Percentiles rank a stretch among this genome's conserved stretches.
These are phyloP conservation scores for Cottoperca gobio DNA, from an alignment of 2,797 vertebrate genomes.

Conservation along the genomic window DNA sequence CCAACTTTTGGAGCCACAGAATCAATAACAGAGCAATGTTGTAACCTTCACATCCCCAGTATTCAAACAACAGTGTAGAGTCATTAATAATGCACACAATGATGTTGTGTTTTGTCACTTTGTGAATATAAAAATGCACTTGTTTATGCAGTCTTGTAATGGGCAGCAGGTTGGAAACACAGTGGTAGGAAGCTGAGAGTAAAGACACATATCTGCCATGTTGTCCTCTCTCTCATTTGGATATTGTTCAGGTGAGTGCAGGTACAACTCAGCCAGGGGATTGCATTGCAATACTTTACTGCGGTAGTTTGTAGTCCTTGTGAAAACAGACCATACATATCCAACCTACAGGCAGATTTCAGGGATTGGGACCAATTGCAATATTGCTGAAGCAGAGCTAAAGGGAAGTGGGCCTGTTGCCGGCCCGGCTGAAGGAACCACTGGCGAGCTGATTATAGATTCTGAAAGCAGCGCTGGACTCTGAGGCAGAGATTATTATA, in stretches of 20 bases:
- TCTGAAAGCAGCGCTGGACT: conserved; percentile 79
- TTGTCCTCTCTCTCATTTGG: conserved; percentile 6
- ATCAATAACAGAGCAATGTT: not conserved
- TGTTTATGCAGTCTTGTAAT: not conserved
- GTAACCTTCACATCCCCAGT: not conserved
- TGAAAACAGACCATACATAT: conserved; percentile 39
- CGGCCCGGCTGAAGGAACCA: conserved; percentile 69
- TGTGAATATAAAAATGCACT: not conserved
- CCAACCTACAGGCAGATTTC: conserved; percentile 49
- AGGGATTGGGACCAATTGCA: conserved; percentile 38
- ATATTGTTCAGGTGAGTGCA: conserved; percentile 35
- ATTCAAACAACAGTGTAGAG: not conserved
- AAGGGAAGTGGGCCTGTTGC: conserved; percentile 49
- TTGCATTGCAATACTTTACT: conserved; percentile 23
- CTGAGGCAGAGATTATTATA: conserved; percentile 86
- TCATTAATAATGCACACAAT: not conserved
- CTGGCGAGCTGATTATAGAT: conserved; percentile 83
- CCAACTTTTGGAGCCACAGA: not conserved
- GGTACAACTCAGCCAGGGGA: conserved; percentile 29
- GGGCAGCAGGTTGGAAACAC: conserved; percentile 1
- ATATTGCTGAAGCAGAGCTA: conserved; percentile 42
- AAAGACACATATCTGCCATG: conserved; percentile 39
- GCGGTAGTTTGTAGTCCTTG: conserved; percentile 49
- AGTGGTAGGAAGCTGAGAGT: conserved; percentile 13
- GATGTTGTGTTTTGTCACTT: not conserved